These are phyloP conservation scores for Orientallactaga bullata DNA, from an alignment of 2,113 vertebrate species.

Conservation along the genomic window DNA sequence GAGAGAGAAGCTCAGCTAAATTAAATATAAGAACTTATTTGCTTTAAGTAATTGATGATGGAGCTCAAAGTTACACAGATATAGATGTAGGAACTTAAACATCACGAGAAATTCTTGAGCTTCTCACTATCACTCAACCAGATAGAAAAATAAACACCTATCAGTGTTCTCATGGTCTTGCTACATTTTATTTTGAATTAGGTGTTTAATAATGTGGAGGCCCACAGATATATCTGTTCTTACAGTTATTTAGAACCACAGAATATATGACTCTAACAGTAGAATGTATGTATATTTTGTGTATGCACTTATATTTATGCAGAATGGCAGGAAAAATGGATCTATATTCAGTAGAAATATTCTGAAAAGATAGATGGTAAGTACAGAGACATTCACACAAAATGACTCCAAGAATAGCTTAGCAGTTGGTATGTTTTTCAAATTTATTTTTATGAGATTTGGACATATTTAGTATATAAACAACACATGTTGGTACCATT, in stretches of 20 bases:
- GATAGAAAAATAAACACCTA: neutral
- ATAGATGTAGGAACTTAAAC: neutral
- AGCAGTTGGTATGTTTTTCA: neutral
- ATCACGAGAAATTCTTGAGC: neutral
- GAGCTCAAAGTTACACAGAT: neutral
- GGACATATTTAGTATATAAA: too few species aligned
- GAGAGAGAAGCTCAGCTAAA: constrained; percentile 43
- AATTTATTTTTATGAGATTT: neutral
- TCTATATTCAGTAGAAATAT: neutral
- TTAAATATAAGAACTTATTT: constrained; percentile 59
- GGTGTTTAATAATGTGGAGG: neutral
- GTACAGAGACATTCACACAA: neutral
- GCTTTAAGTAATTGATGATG: constrained; percentile 9
- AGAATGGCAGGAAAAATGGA: neutral
- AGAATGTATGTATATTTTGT: neutral
- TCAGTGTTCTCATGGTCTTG: neutral
- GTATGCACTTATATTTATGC: neutral
- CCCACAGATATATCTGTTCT: neutral
- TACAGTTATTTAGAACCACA: neutral
- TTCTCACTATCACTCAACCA: too few species aligned
- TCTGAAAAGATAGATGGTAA: neutral
- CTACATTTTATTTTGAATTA: neutral
- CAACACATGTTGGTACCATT: too few species aligned
- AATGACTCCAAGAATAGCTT: neutral
- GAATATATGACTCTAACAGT: neutral